Base-by-base conservation (phyloP, 2,888 invertebrate species). In the Sesia apiformis region DNA sequence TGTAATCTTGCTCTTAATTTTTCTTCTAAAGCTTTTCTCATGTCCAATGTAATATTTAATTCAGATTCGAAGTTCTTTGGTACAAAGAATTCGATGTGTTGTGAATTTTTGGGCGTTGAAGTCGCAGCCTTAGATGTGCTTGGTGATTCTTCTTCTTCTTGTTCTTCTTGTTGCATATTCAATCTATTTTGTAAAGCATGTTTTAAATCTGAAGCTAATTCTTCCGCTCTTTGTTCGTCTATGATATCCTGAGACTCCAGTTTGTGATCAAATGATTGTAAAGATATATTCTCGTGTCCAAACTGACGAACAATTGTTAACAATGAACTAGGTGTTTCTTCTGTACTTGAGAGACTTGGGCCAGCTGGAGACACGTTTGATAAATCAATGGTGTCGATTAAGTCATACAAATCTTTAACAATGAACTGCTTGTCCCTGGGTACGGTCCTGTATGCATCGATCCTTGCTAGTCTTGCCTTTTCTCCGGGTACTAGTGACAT, bases 401-500 rank as follows among this genome's bases (percentile, higher is more conserved):
- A 55, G 54, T 79, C 65, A 51, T 76, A 69, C 4, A 85, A 5
- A 8, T 74, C 61, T 59, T 67, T 65, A 0, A 76, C 67, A 54
- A 85, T 76, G 56, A 82, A 84, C 23, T 63, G 59, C 5, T 68
- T 63, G 23, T 78, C 64, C 57, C 62, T 63, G 3, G 64, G 55
- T 4, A 74, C 58, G 3, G 57, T 56, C 54, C 60, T 39, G 40
- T 62, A 61, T 5, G 70, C 69, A 39, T 52, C 7, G 6, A 59
- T 6, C 53, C 55, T 66, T 3, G 64, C 61, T 41, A 78, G 54
- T 64, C 68, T 80, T 38, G 56, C 38, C 40, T 52, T 57, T 62
- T 81, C 81, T 38, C 69, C 69, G 3, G 74, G 66, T 3, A 77
- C 66, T 53, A 84, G 61, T 4, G 78, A 72, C 3, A 61, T 51